Percentiles rank a stretch among this genome's conserved stretches.
phyloP scores from a whole-genome alignment of 2,113 vertebrate species.

The Aptenodytes forsteri region DNA sequence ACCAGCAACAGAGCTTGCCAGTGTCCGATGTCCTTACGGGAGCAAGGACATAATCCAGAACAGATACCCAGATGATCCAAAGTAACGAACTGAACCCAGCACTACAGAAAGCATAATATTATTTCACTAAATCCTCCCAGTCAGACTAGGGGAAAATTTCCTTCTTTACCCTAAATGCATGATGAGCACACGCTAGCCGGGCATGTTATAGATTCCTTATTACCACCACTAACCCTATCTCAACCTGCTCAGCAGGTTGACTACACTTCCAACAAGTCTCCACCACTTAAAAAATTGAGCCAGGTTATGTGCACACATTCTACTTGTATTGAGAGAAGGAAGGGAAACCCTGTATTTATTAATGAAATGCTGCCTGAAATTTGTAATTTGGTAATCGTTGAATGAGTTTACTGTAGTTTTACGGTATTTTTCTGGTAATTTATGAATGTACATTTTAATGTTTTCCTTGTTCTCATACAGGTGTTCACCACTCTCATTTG shows the following conservation, averaged over 20 bases:
- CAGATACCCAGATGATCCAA: not conserved
- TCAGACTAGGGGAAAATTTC: not conserved
- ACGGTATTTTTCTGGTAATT: not conserved
- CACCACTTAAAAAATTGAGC: not conserved
- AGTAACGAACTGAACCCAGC: not conserved
- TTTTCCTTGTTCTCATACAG: not conserved
- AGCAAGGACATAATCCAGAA: not conserved
- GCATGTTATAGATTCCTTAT: not conserved
- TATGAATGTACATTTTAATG: not conserved
- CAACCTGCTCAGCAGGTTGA: not conserved
- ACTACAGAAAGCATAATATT: not conserved
- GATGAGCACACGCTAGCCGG: not conserved
- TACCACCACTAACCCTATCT: not conserved
- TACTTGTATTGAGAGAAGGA: not conserved
- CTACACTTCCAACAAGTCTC: not conserved
- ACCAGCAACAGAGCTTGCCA: not conserved
- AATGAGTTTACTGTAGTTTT: not conserved
- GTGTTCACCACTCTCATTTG: not conserved
- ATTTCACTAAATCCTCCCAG: not conserved
- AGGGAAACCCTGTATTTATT: not conserved
- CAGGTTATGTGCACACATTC: not conserved
- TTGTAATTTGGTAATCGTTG: not conserved
- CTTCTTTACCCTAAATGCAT: not conserved
- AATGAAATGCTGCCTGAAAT: not conserved
- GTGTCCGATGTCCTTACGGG: accelerated